Conservation (phyloP, 92 coral and sea anemone species). For the Nematostella vectensis region DNA sequence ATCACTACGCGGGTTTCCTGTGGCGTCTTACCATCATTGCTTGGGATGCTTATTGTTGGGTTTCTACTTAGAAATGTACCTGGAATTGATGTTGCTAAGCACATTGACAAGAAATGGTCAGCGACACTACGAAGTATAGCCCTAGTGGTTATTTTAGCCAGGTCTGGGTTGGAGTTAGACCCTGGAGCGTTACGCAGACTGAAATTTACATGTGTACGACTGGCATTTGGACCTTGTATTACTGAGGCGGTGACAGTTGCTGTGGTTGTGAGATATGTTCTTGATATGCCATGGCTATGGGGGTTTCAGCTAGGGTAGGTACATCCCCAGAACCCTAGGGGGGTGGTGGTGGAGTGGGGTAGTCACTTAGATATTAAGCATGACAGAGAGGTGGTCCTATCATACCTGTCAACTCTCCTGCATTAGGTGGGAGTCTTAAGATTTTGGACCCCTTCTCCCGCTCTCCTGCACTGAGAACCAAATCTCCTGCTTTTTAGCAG, state of each 20-base stretch:
- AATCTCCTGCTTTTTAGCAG: too few relatives aligned
- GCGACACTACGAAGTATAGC: conserved; percentile 80
- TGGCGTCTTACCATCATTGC: conserved; percentile 58
- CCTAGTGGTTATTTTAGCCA: conserved; percentile 73
- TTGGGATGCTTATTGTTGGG: conserved; percentile 94
- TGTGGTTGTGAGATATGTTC: conserved; percentile 54
- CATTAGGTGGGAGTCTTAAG: too few relatives aligned
- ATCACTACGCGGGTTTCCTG: conserved; percentile 55
- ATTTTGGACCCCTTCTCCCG: too few relatives aligned
- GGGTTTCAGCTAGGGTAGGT: conserved; percentile 96
- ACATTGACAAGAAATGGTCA: conserved; percentile 83
- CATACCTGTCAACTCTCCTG: too few relatives aligned
- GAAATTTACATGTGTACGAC: conserved; percentile 77
- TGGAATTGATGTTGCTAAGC: conserved; percentile 56
- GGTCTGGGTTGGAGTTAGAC: conserved; percentile 91
- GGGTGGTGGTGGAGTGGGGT: too few relatives aligned
- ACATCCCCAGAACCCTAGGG: too few relatives aligned
- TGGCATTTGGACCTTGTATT: conserved; percentile 90
- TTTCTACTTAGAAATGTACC: conserved; percentile 75
- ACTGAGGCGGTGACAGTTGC: conserved; percentile 85
- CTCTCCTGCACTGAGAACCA: too few relatives aligned
- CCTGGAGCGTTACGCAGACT: conserved; percentile 70
- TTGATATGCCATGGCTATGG: conserved; percentile 97
- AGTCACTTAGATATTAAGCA: too few relatives aligned
- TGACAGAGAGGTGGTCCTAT: too few relatives aligned